Evolutionary conservation across 2,113 vertebrate species (phyloP).

Genomic region (Pongo pygmaeus): DNA sequence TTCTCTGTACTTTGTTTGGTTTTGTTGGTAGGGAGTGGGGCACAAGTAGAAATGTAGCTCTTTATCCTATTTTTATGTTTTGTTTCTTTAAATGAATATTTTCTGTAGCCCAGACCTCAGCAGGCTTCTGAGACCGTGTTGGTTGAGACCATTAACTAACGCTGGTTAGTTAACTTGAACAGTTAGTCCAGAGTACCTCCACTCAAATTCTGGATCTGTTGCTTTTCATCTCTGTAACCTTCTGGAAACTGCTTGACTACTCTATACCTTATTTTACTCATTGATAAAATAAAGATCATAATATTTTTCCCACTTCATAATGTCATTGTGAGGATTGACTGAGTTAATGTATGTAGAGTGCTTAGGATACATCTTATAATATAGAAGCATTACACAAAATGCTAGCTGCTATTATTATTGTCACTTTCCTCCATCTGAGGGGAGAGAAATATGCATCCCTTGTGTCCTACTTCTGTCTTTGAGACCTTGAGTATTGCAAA

Average conservation of each 20-base stretch:
- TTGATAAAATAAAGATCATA: background rate
- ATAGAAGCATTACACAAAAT: background rate
- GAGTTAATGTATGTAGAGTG: background rate
- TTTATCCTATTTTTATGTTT: background rate
- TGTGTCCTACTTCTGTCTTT: background rate
- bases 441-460: background rate
- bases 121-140: background rate
- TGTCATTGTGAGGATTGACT: background rate
- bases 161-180: background rate
- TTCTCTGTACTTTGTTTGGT: background rate
- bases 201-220: background rate
- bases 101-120: background rate
- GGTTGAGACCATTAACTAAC: background rate
- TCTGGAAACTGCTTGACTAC: background rate
- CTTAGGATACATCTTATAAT: background rate
- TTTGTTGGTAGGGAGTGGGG: background rate
- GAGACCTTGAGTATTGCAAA: background rate
- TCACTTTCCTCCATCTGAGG: background rate
- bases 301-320: background rate
- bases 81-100: background rate
- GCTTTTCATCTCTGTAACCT: background rate
- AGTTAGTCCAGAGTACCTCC: background rate
- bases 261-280: background rate
- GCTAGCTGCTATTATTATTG: background rate
- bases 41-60: background rate